Evolutionary conservation across 1,140 invertebrate species (phyloP), one percentile per base, ranked within the genome.

Genomic region (Heliothis virescens): DNA sequence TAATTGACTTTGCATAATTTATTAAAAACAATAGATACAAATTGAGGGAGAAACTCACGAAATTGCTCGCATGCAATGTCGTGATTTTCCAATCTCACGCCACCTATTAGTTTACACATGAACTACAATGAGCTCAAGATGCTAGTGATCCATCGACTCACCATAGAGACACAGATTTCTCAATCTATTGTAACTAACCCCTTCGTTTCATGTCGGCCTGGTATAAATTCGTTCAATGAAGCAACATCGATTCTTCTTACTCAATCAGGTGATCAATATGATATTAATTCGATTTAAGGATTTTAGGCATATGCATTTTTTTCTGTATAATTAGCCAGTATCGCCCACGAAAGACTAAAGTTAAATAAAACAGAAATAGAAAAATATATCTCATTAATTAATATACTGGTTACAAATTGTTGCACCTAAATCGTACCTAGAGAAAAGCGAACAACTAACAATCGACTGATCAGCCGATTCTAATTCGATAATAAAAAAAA

Each of bases 141-240:
- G 12, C 41, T 34, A 12, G 34, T 41, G 16, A 53, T 1, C 13
- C 50, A 34, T 34, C 34, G 34, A 34, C 34, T 34, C 34, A 3
- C 34, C n/a, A n/a, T n/a, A n/a, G n/a, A n/a, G 7, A 3, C 3
- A 34, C 3, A 34, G 34, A 34, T 34, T 7, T 34, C 34, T 1
- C 34, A 3, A 34, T 62, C 55, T n/a, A 52, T 9, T 60, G n/a
- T 18, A 12, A 52, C 3, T 47, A 63, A 1, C 16, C 9, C 63
- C 65, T 9, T 41, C 21, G 9, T 26, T 2, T 73, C 47, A 81
- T 81, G 69, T 4, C n/a, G 26, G 7, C 82, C 79, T 80, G 21
- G 82, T 83, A 84, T 48, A 77, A 82, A 55, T 82, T 77, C 80
- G 78, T 81, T 59, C 77, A 85, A 81, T 82, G 79, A 85, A 83